Conservation (phyloP, 2,888 invertebrate genomes). For the Ophion obscuratus region DNA sequence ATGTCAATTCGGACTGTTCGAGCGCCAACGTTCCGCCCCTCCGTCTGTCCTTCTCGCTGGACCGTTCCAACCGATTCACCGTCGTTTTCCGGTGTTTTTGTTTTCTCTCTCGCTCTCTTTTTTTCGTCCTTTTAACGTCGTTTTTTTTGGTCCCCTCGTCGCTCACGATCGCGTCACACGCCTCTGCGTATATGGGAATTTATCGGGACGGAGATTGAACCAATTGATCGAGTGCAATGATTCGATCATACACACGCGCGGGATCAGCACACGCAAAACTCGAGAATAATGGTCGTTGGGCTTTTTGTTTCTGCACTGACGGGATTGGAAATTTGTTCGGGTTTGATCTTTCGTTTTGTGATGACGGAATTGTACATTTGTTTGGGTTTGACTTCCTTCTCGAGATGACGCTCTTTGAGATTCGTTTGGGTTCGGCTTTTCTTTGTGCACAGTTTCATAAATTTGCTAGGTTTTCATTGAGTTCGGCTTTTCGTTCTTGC, state of each 20-base stretch:
- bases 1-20: conserved; percentile 35
- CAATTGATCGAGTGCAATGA: conserved; percentile 65
- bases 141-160: conserved; percentile 42
- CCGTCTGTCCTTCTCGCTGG: neutral
- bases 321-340: neutral
- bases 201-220: conserved; percentile 63
- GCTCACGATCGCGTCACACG: conserved; percentile 52
- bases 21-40: conserved; percentile 5
- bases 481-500: too few species aligned
- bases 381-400: neutral
- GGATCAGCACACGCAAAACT: conserved; percentile 1
- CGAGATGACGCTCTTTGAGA: neutral
- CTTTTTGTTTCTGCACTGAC: conserved; percentile 20
- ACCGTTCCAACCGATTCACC: conserved; percentile 25
- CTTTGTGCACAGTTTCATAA: neutral
- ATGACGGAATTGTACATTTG: neutral
- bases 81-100: conserved; percentile 10
- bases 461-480: too few species aligned
- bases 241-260: conserved; percentile 34
- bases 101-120: conserved; percentile 23
- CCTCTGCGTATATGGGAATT: conserved; percentile 54
- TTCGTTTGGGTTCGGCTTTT: neutral
- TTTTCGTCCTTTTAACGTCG: conserved; percentile 13
- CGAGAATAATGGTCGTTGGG: conserved; percentile 8
- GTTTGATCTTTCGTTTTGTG: neutral